These are phyloP conservation scores for Microctonus aethiopoides DNA, from an alignment of 2,888 invertebrate species.

Conservation along the genomic window DNA sequence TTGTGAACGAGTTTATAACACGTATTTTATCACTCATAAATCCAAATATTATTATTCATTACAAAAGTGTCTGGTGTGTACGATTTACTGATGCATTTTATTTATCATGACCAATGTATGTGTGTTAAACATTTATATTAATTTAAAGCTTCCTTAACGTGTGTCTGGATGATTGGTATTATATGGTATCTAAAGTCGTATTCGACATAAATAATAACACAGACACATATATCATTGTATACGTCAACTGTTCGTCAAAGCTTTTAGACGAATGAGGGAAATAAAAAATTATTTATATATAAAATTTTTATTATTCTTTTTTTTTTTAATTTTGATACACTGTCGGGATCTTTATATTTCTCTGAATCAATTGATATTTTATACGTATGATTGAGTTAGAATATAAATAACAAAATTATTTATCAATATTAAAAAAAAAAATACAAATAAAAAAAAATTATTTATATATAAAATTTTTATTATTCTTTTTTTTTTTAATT, in stretches of 20 bases:
- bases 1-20: background rate
- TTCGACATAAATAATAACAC: slow-evolving; percentile 40
- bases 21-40: background rate
- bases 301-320: background rate
- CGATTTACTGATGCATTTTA: slow-evolving; percentile 15
- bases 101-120: slow-evolving; percentile 20
- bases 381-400: no score
- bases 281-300: background rate
- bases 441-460: no score
- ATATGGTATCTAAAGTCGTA: slow-evolving; percentile 24
- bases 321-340: background rate
- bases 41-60: slow-evolving; percentile 16
- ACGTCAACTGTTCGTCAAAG: slow-evolving; percentile 33
- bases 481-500: background rate
- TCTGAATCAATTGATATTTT: no score
- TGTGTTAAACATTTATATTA: slow-evolving; percentile 8
- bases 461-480: background rate
- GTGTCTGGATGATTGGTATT: background rate
- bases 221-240: slow-evolving; percentile 43
- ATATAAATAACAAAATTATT: no score
- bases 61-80: slow-evolving; percentile 21
- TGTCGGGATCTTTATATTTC: background rate
- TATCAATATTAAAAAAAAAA: no score
- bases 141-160: slow-evolving; percentile 21
- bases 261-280: slow-evolving; percentile 16